These are phyloP conservation scores for Lutraria lutraria DNA, from an alignment of 2,888 invertebrate species.

Conservation along the genomic window DNA sequence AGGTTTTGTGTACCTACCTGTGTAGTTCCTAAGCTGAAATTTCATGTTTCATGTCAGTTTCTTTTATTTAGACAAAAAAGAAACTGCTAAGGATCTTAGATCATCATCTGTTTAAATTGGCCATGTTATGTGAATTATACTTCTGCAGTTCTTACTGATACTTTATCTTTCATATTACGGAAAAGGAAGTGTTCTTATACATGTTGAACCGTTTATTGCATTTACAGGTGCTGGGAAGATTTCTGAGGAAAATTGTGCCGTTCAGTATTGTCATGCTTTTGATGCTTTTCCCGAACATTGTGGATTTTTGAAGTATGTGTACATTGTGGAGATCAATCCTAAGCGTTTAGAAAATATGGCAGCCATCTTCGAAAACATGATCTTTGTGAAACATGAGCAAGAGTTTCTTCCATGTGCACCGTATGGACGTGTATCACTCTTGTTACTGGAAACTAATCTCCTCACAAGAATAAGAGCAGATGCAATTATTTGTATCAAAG, in stretches of 20 bases:
- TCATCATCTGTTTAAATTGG: no score
- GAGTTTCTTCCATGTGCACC: not conserved
- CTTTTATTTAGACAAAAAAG: no score
- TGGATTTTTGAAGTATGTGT: not conserved
- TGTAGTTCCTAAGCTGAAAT: no score
- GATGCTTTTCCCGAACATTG: not conserved
- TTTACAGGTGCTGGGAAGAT: not conserved
- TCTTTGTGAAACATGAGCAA: not conserved
- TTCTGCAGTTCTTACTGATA: no score
- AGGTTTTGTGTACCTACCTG: no score
- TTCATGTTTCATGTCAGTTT: no score
- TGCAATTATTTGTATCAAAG: slow-evolving; percentile 36
- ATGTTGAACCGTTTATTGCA: not conserved
- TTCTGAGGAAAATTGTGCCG: not conserved
- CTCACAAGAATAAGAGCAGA: not conserved
- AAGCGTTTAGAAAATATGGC: not conserved
- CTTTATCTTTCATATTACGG: no score
- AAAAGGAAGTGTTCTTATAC: no score
- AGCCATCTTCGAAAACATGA: not conserved
- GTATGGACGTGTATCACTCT: not conserved
- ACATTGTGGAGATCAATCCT: not conserved
- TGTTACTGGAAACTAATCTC: not conserved
- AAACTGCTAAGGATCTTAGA: no score
- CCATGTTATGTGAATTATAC: no score
- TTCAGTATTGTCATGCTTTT: not conserved